Percentiles rank a stretch among this genome's conserved stretches.
These are phyloP conservation scores for Camponotus pennsylvanicus DNA, from an alignment of 1,140 invertebrate genomes.

Conservation along the genomic window DNA sequence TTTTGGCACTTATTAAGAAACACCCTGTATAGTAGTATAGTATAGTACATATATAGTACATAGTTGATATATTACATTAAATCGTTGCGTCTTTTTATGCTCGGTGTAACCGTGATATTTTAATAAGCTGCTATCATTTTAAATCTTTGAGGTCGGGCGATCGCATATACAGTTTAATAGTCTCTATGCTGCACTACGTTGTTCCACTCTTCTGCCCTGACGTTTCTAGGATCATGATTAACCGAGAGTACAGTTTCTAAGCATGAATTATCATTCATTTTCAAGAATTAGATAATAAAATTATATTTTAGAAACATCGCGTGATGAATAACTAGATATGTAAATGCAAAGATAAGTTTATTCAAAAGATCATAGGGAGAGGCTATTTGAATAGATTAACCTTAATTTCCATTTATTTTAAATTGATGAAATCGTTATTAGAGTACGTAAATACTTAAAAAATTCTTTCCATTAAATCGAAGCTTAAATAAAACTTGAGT, in stretches of 20 bases:
- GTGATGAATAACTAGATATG: slow-evolving; percentile 12
- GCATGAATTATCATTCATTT: slow-evolving; percentile 38
- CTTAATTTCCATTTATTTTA: too few relatives aligned
- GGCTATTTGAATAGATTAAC: too few relatives aligned
- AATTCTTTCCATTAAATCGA: too few relatives aligned
- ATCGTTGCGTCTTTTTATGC: slow-evolving; percentile 34
- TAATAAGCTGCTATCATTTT: slow-evolving; percentile 40
- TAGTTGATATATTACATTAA: slow-evolving; percentile 15
- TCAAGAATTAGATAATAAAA: slow-evolving; percentile 39
- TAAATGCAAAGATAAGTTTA: slow-evolving; percentile 20
- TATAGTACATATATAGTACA: neutral
- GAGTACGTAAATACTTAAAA: too few relatives aligned
- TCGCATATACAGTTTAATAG: slow-evolving; percentile 45
- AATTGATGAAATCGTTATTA: too few relatives aligned
- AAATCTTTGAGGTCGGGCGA: slow-evolving; percentile 19
- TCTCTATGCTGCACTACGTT: slow-evolving; percentile 29
- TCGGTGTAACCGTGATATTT: neutral
- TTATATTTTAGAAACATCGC: neutral
- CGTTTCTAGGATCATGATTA: slow-evolving; percentile 41
- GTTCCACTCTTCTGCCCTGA: neutral
- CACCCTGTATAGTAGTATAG: too few relatives aligned
- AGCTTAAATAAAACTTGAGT: too few relatives aligned
- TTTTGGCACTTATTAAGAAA: too few relatives aligned
- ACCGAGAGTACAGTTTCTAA: slow-evolving; percentile 17
- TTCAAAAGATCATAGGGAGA: neutral